phyloP scores from a whole-genome alignment of 2,888 invertebrate genomes.

The Cosmopolites sordidus region DNA sequence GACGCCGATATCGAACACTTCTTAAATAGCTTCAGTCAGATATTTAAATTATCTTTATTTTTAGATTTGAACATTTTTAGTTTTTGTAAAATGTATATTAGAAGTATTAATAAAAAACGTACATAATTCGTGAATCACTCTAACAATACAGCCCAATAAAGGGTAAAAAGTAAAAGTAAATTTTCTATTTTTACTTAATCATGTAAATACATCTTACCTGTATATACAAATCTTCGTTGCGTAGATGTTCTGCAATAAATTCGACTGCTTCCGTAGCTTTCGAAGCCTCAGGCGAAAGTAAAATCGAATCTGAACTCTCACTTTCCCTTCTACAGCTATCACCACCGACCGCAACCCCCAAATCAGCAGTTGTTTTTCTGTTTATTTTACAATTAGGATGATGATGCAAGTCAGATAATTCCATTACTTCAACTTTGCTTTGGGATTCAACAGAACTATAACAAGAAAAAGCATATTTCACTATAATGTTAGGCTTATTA shows the following conservation, averaged over 20 bases:
- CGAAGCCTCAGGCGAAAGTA: conserved; percentile 88
- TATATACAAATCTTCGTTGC: conserved; percentile 97
- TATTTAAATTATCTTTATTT: too few species aligned
- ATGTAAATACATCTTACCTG: conserved; percentile 66
- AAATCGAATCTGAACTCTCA: conserved; percentile 85
- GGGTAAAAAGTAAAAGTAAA: too few species aligned
- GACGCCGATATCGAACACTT: too few species aligned
- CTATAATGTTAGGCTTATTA: too few species aligned
- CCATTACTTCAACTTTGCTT: conserved; percentile 89
- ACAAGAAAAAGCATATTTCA: too few species aligned
- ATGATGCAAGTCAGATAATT: conserved; percentile 90
- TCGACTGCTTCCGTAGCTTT: conserved; percentile 97
- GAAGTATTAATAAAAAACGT: too few species aligned
- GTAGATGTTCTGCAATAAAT: conserved; percentile 96
- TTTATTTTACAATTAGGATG: conserved; percentile 96
- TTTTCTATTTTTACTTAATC: too few species aligned
- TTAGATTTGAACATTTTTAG: too few species aligned
- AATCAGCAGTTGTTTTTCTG: conserved; percentile 64
- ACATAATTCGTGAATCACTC: too few species aligned
- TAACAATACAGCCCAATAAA: too few species aligned
- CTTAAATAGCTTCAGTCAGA: too few species aligned
- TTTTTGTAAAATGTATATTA: too few species aligned
- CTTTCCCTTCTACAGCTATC: conserved; percentile 78
- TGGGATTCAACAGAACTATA: conserved; percentile 67
- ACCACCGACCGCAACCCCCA: conserved; percentile 55